Evolutionary conservation across 1,140 invertebrate genomes (phyloP).

Genomic region (Ostrea edulis): DNA sequence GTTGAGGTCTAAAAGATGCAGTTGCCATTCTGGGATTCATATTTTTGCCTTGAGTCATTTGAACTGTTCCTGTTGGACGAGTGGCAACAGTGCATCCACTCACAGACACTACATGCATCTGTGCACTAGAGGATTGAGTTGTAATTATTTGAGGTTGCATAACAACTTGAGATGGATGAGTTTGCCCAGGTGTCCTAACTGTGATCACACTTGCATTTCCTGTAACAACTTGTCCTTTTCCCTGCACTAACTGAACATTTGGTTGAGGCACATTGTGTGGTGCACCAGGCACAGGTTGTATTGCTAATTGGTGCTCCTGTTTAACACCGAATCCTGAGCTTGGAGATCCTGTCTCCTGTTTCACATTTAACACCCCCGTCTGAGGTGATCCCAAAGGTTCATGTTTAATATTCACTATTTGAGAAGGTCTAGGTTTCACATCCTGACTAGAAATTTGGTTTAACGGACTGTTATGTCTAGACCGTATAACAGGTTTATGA

Average conservation of each 20-base stretch:
- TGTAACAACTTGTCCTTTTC: slow-evolving; percentile 59
- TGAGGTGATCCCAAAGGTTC: slow-evolving; percentile 42
- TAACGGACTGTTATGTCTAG: slow-evolving; percentile 23
- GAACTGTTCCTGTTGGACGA: slow-evolving; percentile 66
- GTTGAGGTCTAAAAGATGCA: slow-evolving; percentile 79
- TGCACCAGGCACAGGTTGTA: slow-evolving; percentile 56
- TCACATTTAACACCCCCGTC: slow-evolving; percentile 24
- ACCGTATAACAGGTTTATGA: slow-evolving; percentile 39
- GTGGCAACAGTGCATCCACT: slow-evolving; percentile 79
- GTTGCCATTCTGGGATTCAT: slow-evolving; percentile 36
- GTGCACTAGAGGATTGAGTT: slow-evolving; percentile 66
- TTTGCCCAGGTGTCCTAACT: slow-evolving; percentile 62
- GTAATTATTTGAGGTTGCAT: slow-evolving; percentile 73
- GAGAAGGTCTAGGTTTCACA: slow-evolving; percentile 46
- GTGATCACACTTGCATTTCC: slow-evolving; percentile 70
- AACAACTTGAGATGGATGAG: slow-evolving; percentile 70
- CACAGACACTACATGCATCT: slow-evolving; percentile 89
- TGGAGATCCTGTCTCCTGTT: slow-evolving; percentile 46
- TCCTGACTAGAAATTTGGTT: slow-evolving; percentile 43
- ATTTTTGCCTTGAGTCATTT: slow-evolving; percentile 55
- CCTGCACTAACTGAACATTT: slow-evolving; percentile 62
- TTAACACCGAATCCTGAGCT: slow-evolving; percentile 39
- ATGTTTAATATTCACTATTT: slow-evolving; percentile 40
- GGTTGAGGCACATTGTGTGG: slow-evolving; percentile 56
- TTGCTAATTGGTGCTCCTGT: slow-evolving; percentile 38